Conservation (phyloP, 2,113 vertebrate species). For the Psephotus haematonotus region DNA sequence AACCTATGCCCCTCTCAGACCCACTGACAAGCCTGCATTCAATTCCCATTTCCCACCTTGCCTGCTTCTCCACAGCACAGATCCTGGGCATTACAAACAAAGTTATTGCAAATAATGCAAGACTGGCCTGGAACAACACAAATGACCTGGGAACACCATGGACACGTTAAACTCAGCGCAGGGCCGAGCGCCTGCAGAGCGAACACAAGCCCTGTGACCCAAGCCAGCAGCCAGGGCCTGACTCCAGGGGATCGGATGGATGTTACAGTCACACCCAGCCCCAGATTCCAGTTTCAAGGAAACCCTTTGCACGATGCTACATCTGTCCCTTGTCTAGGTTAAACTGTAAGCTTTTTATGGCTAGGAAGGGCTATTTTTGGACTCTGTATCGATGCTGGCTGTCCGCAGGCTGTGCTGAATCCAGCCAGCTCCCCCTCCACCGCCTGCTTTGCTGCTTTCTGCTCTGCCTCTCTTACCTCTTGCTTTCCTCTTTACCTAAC, state of each 20-base stretch:
- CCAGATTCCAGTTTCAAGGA: background rate
- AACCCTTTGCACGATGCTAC: background rate
- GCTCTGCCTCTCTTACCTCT: background rate
- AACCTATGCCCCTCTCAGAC: accelerated
- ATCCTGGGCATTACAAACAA: background rate
- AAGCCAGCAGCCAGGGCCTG: background rate
- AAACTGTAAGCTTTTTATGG: background rate
- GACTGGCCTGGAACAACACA: background rate
- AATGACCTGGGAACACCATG: background rate
- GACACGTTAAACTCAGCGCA: background rate
- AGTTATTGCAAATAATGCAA: accelerated
- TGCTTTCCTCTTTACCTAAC: background rate
- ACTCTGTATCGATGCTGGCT: background rate
- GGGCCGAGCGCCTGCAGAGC: accelerated
- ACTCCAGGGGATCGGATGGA: accelerated
- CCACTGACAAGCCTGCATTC: background rate
- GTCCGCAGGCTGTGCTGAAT: background rate
- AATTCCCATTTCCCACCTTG: background rate
- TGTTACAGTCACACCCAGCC: background rate
- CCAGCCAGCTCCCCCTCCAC: background rate
- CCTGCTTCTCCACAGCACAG: background rate
- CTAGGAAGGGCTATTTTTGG: background rate
- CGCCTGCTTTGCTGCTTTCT: background rate
- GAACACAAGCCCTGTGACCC: background rate
- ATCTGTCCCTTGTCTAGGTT: background rate